phyloP scores from a whole-genome alignment of 2,797 vertebrate genomes.

The Ptychobarbus kaznakovi region DNA sequence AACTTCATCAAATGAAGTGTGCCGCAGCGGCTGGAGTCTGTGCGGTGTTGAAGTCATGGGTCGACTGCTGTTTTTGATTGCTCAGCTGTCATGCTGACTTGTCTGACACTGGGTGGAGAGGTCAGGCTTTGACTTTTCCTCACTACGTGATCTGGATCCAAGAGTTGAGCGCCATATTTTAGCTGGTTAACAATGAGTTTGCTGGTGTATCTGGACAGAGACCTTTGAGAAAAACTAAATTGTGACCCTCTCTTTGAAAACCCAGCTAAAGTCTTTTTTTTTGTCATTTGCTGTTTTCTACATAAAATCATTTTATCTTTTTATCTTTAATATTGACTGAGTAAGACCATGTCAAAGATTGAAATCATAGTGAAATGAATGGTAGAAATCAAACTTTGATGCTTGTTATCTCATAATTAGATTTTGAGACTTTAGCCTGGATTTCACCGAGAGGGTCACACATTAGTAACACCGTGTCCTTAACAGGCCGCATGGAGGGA shows the following conservation, averaged over 20 bases:
- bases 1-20: constrained; percentile 49
- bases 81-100: constrained; percentile 59
- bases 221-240: not conserved
- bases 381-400: too few relatives aligned
- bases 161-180: constrained; percentile 17
- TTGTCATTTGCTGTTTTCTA: too few relatives aligned
- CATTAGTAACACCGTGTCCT: not conserved
- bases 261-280: too few relatives aligned
- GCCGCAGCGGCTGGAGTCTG: constrained; percentile 34
- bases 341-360: too few relatives aligned
- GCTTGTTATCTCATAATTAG: too few relatives aligned
- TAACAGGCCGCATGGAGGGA: not conserved
- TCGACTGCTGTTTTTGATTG: constrained; percentile 58
- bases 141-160: constrained; percentile 52
- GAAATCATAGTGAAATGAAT: too few relatives aligned
- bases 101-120: constrained; percentile 50
- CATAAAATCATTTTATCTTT: too few relatives aligned
- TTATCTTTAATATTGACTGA: too few relatives aligned
- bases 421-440: too few relatives aligned
- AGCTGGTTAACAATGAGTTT: constrained; percentile 18
- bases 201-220: not conserved
- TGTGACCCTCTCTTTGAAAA: too few relatives aligned
- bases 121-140: constrained; percentile 47
- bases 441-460: too few relatives aligned
- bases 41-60: constrained; percentile 41